Conservation (phyloP, 2,797 vertebrate species). For the Jordanella pulchra region DNA sequence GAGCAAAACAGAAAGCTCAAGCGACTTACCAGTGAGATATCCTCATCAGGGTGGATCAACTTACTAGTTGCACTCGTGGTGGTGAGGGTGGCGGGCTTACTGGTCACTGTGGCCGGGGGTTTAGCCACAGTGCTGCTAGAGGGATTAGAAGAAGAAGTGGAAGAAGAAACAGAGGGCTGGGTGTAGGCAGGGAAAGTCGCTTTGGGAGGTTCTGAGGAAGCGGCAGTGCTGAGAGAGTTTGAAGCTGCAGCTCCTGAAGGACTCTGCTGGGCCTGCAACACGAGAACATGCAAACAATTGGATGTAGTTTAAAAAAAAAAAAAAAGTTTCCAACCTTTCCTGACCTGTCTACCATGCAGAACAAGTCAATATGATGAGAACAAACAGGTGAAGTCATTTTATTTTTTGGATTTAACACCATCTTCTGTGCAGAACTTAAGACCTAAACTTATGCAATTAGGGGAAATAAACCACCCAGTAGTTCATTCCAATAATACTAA, state of each 20-base stretch:
- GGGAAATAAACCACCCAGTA: not conserved
- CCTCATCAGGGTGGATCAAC: slow-evolving; percentile 99
- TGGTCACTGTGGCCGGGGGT: slow-evolving; percentile 91
- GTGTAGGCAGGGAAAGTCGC: slow-evolving; percentile 98
- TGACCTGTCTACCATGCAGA: slow-evolving; percentile 2
- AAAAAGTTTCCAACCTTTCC: not conserved
- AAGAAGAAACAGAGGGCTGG: slow-evolving; percentile 91
- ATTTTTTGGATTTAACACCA: not conserved
- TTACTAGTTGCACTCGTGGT: slow-evolving; percentile 99
- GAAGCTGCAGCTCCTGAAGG: slow-evolving; percentile 85
- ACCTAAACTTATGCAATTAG: not conserved
- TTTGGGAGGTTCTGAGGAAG: slow-evolving; percentile 90
- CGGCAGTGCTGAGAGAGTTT: slow-evolving; percentile 86
- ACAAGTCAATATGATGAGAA: not conserved
- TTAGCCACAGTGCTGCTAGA: slow-evolving; percentile 96
- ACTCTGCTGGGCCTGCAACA: slow-evolving; percentile 88
- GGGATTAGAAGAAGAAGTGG: slow-evolving; percentile 90
- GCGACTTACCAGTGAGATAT: slow-evolving; percentile 99
- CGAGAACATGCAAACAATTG: slow-evolving; percentile 26
- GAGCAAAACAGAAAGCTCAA: slow-evolving; percentile 75
- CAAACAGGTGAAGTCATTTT: not conserved
- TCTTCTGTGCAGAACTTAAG: not conserved
- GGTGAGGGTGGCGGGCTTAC: slow-evolving; percentile 97
- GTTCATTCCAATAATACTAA: not conserved
- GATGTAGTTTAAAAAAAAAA: not conserved